Percentiles rank a stretch among this genome's conserved stretches.
Evolutionary conservation across 2,888 invertebrate genomes (phyloP).

Genomic region (Dasypolia templi): DNA sequence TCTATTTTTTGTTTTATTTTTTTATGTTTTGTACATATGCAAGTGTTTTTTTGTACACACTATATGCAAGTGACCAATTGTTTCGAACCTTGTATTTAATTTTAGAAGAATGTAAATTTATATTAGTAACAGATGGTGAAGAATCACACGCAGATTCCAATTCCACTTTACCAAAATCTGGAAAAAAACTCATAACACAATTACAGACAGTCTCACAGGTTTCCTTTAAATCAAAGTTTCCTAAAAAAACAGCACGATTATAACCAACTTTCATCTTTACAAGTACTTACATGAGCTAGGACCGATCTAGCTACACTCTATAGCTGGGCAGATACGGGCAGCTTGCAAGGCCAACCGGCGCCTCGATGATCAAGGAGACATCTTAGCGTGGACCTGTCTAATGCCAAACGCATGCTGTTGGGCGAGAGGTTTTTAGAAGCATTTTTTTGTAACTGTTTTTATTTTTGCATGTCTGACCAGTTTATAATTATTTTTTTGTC

Average conservation of each 20-base stretch:
- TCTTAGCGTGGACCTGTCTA: conserved; percentile 76
- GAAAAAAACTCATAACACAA: neutral
- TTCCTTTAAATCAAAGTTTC: neutral
- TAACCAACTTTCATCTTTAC: conserved; percentile 32
- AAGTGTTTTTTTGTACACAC: neutral
- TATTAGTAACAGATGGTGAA: neutral
- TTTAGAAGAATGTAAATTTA: neutral
- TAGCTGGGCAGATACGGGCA: conserved; percentile 73
- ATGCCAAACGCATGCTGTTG: too few relatives aligned
- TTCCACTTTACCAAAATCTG: neutral
- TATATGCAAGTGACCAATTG: neutral
- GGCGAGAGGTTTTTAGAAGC: neutral
- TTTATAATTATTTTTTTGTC: neutral
- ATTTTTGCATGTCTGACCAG: neutral
- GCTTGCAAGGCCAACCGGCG: conserved; percentile 88
- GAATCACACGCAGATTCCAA: neutral
- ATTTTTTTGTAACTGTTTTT: too few relatives aligned
- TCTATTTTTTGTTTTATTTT: neutral
- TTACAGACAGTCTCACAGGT: neutral
- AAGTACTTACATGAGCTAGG: conserved; percentile 55
- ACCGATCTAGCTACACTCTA: conserved; percentile 49
- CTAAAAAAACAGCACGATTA: conserved; percentile 13
- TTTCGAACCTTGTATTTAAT: neutral
- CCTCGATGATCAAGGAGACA: conserved; percentile 83
- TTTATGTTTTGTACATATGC: conserved; percentile 8